Percentiles rank a stretch among this genome's conserved stretches.
These are phyloP conservation scores for Rhinophrynus dorsalis DNA, from an alignment of 2,797 vertebrate genomes.

Conservation along the genomic window DNA sequence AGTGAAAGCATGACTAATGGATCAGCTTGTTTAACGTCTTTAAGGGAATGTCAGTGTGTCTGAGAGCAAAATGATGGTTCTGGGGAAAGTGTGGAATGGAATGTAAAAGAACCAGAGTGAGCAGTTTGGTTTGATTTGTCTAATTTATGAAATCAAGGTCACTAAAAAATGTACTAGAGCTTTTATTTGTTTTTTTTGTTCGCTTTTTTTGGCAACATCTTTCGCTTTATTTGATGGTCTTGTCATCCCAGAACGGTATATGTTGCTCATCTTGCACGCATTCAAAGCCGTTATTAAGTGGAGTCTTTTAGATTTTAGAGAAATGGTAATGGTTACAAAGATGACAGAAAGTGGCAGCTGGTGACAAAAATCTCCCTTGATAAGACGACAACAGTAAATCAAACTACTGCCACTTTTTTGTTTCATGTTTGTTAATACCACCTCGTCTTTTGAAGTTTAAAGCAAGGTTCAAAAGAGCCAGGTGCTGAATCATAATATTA, in stretches of 20 bases:
- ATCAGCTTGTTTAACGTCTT: neutral
- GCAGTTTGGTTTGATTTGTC: slow-evolving; percentile 62
- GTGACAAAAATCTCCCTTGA: slow-evolving; percentile 81
- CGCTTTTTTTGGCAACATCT: slow-evolving; percentile 65
- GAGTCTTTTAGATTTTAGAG: slow-evolving; percentile 85
- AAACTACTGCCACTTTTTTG: slow-evolving; percentile 81
- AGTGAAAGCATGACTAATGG: neutral
- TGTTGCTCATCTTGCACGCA: slow-evolving; percentile 77
- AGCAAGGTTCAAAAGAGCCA: slow-evolving; percentile 89
- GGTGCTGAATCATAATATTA: slow-evolving; percentile 90
- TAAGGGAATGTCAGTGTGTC: slow-evolving; percentile 14
- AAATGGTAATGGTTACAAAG: slow-evolving; percentile 86
- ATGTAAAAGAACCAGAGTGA: slow-evolving; percentile 65
- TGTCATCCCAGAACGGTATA: slow-evolving; percentile 74
- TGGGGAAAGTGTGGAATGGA: slow-evolving; percentile 57
- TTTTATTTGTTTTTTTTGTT: slow-evolving; percentile 68
- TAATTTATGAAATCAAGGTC: slow-evolving; percentile 78
- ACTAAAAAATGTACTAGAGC: slow-evolving; percentile 67
- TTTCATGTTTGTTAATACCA: slow-evolving; percentile 92
- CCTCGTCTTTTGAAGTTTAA: slow-evolving; percentile 87
- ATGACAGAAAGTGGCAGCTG: slow-evolving; percentile 86
- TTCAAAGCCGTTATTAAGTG: slow-evolving; percentile 87
- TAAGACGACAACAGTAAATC: slow-evolving; percentile 87
- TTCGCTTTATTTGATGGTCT: slow-evolving; percentile 73
- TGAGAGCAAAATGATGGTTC: slow-evolving; percentile 62